phyloP scores from a whole-genome alignment of 53 echinoderm and acorn worm genomes.

The Zoroaster sp. region DNA sequence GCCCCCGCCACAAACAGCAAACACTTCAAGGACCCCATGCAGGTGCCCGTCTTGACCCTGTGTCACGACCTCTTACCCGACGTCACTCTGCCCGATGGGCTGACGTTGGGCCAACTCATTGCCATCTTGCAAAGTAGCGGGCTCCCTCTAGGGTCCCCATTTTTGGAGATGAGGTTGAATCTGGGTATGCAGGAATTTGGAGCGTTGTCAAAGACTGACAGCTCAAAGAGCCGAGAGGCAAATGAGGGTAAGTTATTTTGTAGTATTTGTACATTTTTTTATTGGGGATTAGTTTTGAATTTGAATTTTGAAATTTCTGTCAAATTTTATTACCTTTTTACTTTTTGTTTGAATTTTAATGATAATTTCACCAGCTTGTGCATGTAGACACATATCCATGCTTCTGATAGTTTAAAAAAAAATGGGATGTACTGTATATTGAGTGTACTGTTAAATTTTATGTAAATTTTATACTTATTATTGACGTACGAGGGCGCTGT shows the following conservation, averaged over 20 bases:
- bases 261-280: too few relatives aligned
- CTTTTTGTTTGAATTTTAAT: too few relatives aligned
- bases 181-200: constrained; percentile 67
- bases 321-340: too few relatives aligned
- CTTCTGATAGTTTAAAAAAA: too few relatives aligned
- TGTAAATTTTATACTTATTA: too few relatives aligned
- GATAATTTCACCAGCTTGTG: too few relatives aligned
- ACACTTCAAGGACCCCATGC: constrained; percentile 51
- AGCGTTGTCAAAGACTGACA: constrained; percentile 79
- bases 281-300: too few relatives aligned
- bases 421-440: too few relatives aligned
- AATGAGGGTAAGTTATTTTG: constrained; percentile 77
- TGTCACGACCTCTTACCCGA: constrained; percentile 71
- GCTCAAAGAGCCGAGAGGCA: constrained; percentile 82
- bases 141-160: constrained; percentile 74
- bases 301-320: too few relatives aligned
- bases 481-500: too few relatives aligned
- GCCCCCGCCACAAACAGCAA: constrained; percentile 6
- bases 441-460: too few relatives aligned
- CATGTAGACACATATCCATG: too few relatives aligned
- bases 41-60: constrained; percentile 72
- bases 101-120: constrained; percentile 85
- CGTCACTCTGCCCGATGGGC: constrained; percentile 67
- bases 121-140: constrained; percentile 77
- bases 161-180: constrained; percentile 75